Evolutionary conservation across 2,113 vertebrate species (phyloP).

Genomic region (Spermophilus dauricus): DNA sequence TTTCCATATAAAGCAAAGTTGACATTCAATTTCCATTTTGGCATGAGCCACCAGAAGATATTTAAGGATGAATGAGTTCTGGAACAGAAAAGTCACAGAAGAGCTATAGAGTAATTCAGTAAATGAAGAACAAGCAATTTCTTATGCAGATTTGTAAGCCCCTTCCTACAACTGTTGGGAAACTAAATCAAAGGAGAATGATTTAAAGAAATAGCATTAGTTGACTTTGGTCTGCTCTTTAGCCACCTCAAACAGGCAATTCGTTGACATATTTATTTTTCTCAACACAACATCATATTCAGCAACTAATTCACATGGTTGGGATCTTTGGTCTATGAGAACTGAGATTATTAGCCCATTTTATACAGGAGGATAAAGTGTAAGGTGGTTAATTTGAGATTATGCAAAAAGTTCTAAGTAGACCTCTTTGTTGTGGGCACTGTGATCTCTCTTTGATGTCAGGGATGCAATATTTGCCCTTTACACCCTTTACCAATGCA

Average conservation of each 20-base stretch:
- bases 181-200: not conserved
- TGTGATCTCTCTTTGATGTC: not conserved
- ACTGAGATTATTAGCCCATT: not conserved
- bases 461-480: not conserved
- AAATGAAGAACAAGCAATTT: constrained; percentile 35
- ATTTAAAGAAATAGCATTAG: constrained; percentile 50
- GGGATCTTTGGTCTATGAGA: not conserved
- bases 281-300: not conserved
- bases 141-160: constrained; percentile 22
- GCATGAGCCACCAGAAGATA: not conserved
- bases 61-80: constrained; percentile 46
- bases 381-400: not conserved
- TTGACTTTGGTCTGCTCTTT: constrained; percentile 14
- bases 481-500: not conserved
- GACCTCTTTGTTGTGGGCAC: not conserved
- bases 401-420: constrained; percentile 1
- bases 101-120: constrained; percentile 15
- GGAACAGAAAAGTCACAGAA: not conserved
- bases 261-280: not conserved
- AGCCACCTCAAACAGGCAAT: not conserved
- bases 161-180: not conserved
- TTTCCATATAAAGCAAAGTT: not conserved
- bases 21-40: constrained; percentile 15
- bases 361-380: not conserved
- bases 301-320: not conserved